Evolutionary conservation across 1,140 invertebrate species (phyloP).

Genomic region (Copidosoma floridanum): DNA sequence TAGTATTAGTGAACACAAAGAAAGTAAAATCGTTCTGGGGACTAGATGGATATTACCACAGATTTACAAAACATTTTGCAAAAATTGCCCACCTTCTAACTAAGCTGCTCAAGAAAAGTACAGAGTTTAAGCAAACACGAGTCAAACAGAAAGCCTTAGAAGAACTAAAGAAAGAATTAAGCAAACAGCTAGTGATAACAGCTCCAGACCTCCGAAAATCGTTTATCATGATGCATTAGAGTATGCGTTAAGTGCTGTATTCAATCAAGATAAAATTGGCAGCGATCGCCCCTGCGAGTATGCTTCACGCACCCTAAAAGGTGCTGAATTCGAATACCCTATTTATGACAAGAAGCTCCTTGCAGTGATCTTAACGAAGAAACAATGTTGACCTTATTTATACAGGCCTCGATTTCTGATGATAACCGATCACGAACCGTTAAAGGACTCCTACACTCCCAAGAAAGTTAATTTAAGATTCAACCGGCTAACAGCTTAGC

Average conservation of each 20-base stretch:
- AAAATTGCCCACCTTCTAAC: too few relatives aligned
- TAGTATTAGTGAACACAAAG: neutral
- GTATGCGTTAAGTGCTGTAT: too few relatives aligned
- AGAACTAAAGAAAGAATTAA: too few relatives aligned
- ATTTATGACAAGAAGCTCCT: too few relatives aligned
- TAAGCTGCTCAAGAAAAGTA: too few relatives aligned
- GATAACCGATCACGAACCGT: neutral
- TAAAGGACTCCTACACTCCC: neutral
- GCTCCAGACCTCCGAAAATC: neutral
- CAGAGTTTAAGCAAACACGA: too few relatives aligned
- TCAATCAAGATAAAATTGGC: too few relatives aligned
- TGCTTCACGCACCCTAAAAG: neutral
- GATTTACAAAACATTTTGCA: too few relatives aligned
- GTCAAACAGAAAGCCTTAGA: too few relatives aligned
- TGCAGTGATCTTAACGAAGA: neutral
- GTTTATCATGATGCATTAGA: neutral
- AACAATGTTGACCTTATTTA: neutral
- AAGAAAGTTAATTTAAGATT: neutral
- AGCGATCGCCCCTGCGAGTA: neutral
- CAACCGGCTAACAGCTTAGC: neutral
- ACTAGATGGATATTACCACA: too few relatives aligned
- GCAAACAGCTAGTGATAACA: too few relatives aligned
- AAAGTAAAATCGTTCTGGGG: neutral
- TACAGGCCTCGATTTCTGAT: neutral
- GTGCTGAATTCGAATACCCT: neutral